Base-by-base conservation (phyloP, 2,888 invertebrate genomes). In the Hirtodrosophila confusa region DNA sequence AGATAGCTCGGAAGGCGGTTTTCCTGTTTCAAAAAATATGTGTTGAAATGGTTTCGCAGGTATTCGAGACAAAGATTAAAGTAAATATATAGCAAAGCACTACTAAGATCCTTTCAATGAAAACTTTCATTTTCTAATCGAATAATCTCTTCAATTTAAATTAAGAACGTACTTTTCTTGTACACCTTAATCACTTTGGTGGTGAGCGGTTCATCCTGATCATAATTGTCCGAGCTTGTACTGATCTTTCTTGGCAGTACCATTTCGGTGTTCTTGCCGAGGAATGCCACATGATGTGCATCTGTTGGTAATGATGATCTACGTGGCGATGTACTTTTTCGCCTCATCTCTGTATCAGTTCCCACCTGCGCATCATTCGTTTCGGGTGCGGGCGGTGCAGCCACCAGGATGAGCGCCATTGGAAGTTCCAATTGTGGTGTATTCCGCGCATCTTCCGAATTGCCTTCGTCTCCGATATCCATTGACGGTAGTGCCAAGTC, bases 111-210 rank as follows among this genome's bases (percentile, higher is more conserved):
- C n/a, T n/a, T n/a, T n/a, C n/a, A n/a, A n/a, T n/a, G n/a, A n/a
- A n/a, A n/a, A 17, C 17, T 17, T 17, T 17, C 17, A 17, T 17
- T 17, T 2, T 17, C 17, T 17, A 17, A 17, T 2, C 1, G 17
- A 17, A 17, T 17, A 17, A 17, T 17, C 17, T 17, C 17, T 17
- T 17, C 17, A 37, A n/a, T 27, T 5, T 2, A 3, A 9, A 2
- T 12, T 7, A 0, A 12, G 10, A 41, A 70, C 87, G 33, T 65
- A 84, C 84, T 57, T 35, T 78, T 88, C 31, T 67, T 84, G 17
- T 40, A 80, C 3, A 72, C 23, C 57, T 86, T 85, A 0, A 24
- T 23, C 17, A 60, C 69, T 33, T 78, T 85, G 31, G 63, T 86
- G 17, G 75, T 63, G 0, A 85, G 58, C 2, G 54, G 67, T 3